Evolutionary conservation across 1,140 invertebrate genomes (phyloP).

Genomic region (Drosophila paulistorum): DNA sequence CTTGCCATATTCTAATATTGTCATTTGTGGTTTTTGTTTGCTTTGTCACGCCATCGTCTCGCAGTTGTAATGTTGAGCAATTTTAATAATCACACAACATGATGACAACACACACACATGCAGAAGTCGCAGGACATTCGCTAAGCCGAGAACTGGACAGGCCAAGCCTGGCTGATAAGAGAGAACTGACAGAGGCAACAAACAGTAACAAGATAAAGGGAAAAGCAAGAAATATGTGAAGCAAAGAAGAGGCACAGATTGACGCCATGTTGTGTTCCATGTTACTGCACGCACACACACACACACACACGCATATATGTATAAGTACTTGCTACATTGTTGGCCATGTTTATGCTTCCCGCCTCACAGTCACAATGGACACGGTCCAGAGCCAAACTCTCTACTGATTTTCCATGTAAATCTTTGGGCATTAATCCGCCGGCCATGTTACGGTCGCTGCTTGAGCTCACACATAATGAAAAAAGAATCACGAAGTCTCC

Average conservation of each 20-base stretch:
- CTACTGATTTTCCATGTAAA: conserved; percentile 68
- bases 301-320: not conserved
- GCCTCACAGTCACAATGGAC: conserved; percentile 9
- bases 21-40: conserved; percentile 18
- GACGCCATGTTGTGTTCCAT: conserved; percentile 46
- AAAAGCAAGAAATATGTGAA: conserved; percentile 25
- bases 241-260: conserved; percentile 34
- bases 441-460: conserved; percentile 44
- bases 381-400: conserved; percentile 11
- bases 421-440: conserved; percentile 67
- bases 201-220: conserved; percentile 15
- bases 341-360: conserved; percentile 38
- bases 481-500: conserved; percentile 35
- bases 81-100: conserved; percentile 21
- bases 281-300: conserved; percentile 3
- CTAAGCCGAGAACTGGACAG: not conserved
- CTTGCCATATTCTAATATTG: conserved; percentile 11
- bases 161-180: conserved; percentile 16
- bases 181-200: not conserved
- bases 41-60: conserved; percentile 11
- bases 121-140: not conserved
- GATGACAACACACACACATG: conserved; percentile 14
- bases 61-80: conserved; percentile 4
- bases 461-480: conserved; percentile 50
- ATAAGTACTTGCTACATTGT: conserved; percentile 21